phyloP scores from a whole-genome alignment of 2,797 vertebrate species.

The Meriones psammophilus region DNA sequence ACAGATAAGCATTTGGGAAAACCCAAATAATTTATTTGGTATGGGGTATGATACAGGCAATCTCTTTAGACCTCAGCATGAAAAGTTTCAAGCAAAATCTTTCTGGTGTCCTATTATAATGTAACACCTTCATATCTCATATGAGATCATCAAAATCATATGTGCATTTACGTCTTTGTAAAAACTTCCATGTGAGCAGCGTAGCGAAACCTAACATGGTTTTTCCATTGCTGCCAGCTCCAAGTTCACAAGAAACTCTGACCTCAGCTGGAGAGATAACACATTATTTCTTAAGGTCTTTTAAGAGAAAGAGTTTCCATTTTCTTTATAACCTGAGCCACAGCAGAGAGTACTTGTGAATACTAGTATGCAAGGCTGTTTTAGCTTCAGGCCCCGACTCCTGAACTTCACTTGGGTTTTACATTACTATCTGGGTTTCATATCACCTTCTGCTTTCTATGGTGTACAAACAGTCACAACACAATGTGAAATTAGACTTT shows the following conservation, averaged over 20 bases:
- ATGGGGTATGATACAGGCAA: constrained; percentile 25
- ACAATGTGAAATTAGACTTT: constrained; percentile 38
- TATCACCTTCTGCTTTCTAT: constrained; percentile 16
- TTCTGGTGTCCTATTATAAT: constrained; percentile 81
- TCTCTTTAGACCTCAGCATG: constrained; percentile 46
- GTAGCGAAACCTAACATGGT: constrained; percentile 72
- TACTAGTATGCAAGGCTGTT: constrained; percentile 45
- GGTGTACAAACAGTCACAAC: neutral
- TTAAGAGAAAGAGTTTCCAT: constrained; percentile 74
- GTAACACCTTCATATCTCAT: constrained; percentile 84
- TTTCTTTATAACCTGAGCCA: constrained; percentile 69
- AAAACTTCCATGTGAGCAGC: constrained; percentile 79
- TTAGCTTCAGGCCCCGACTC: constrained; percentile 67
- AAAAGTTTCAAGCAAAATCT: constrained; percentile 71
- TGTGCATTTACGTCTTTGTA: constrained; percentile 80
- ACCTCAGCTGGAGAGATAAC: constrained; percentile 75
- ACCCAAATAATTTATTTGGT: constrained; percentile 49
- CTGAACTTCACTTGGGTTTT: constrained; percentile 52
- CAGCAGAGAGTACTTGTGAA: constrained; percentile 53
- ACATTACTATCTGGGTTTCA: constrained; percentile 26
- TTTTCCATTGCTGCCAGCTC: constrained; percentile 77
- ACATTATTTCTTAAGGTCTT: constrained; percentile 77
- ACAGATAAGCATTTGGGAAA: constrained; percentile 46
- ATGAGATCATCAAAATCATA: constrained; percentile 84
- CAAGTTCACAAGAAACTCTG: constrained; percentile 73